These are phyloP conservation scores for Pomatostomus ruficeps DNA, from an alignment of 2,113 vertebrate genomes.

Conservation along the genomic window DNA sequence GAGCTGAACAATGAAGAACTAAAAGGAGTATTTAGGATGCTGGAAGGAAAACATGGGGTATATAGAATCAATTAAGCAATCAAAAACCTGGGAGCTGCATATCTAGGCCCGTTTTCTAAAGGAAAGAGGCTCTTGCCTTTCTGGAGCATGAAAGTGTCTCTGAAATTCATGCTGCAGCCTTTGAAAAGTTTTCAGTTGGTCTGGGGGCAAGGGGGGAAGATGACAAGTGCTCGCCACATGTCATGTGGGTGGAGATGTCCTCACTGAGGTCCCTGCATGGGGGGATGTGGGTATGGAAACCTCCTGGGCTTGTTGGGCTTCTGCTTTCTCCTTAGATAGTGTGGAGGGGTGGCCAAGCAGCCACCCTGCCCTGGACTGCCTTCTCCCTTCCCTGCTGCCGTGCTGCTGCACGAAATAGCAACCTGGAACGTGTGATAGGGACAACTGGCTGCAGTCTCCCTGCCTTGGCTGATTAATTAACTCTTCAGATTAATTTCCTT, in stretches of 20 bases:
- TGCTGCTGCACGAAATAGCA: background rate
- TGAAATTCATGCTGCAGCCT: background rate
- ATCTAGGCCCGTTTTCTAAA: background rate
- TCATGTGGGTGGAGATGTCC: background rate
- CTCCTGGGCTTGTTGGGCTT: background rate
- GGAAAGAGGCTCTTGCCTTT: background rate
- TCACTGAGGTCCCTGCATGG: background rate
- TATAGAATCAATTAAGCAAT: background rate
- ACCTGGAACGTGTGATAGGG: slow-evolving; percentile 31
- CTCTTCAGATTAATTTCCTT: slow-evolving; percentile 56
- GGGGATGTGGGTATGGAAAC: background rate
- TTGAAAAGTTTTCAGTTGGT: background rate
- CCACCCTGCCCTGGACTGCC: accelerated
- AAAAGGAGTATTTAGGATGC: background rate
- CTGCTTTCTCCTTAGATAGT: background rate
- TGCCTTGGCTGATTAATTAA: slow-evolving; percentile 39
- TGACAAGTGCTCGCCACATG: accelerated
- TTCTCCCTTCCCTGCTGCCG: background rate
- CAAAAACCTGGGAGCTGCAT: background rate
- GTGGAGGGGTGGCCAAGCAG: background rate
- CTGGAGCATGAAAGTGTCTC: background rate
- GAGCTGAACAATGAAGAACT: background rate
- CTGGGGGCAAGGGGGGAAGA: accelerated
- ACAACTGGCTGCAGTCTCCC: slow-evolving; percentile 37
- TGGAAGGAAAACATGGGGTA: background rate